Percentiles rank a stretch among this genome's conserved stretches.
Conservation (phyloP, 2,113 vertebrate genomes). For the Chaetodon auriga region DNA sequence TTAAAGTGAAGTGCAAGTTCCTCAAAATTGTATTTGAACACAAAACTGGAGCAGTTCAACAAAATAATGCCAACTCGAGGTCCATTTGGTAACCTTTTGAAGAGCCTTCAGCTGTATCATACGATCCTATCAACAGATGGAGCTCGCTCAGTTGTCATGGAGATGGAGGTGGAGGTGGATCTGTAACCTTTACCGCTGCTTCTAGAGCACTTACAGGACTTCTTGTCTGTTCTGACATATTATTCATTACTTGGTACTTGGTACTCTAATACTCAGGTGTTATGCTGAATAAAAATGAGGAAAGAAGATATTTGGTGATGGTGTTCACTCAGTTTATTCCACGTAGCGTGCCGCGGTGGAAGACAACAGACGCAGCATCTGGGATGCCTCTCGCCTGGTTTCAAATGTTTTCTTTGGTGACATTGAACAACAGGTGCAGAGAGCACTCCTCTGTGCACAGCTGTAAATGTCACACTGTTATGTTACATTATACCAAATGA, state of each 20-base stretch:
- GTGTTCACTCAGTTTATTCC: too few species aligned
- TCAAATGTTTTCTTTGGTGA: background rate
- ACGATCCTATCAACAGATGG: background rate
- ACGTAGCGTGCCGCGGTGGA: background rate
- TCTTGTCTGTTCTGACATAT: background rate
- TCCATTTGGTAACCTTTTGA: background rate
- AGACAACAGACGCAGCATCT: background rate
- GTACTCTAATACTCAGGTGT: background rate
- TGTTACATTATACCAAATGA: background rate
- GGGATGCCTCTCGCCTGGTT: background rate
- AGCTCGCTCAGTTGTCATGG: background rate
- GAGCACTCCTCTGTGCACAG: too few species aligned
- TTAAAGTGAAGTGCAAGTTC: background rate
- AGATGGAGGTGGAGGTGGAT: too few species aligned
- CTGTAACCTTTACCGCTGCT: too few species aligned
- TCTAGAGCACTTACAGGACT: too few species aligned
- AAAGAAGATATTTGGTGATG: too few species aligned
- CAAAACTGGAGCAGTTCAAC: background rate
- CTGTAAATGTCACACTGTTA: background rate
- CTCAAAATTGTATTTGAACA: too few species aligned
- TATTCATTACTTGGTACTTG: background rate
- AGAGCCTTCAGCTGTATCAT: background rate
- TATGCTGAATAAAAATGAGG: background rate
- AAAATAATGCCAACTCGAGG: background rate
- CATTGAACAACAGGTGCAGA: background rate